These are phyloP conservation scores for Clanis bilineata DNA, from an alignment of 2,888 invertebrate species.

Conservation along the genomic window DNA sequence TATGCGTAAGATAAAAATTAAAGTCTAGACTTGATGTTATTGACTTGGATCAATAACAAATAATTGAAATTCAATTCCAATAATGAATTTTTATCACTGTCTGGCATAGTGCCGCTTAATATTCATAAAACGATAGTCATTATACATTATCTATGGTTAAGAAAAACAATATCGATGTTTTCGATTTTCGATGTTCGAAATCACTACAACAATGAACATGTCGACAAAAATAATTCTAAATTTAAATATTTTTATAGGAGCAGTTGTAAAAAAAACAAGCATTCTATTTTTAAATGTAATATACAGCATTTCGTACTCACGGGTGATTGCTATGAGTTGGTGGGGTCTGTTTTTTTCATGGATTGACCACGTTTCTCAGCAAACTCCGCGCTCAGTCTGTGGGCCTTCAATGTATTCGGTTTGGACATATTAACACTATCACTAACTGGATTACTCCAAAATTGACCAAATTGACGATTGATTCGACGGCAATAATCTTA, in stretches of 20 bases:
- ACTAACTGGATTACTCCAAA: slow-evolving; percentile 35
- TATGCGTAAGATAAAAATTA: neutral
- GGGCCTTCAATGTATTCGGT: slow-evolving; percentile 74
- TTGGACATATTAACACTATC: slow-evolving; percentile 71
- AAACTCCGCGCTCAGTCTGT: slow-evolving; percentile 76
- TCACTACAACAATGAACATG: neutral
- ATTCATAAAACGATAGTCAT: no score
- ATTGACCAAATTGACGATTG: slow-evolving; percentile 44
- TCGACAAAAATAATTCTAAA: neutral
- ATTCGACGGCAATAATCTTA: slow-evolving; percentile 18
- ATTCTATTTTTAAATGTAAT: slow-evolving; percentile 4
- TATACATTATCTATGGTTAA: neutral
- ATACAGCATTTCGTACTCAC: slow-evolving; percentile 51
- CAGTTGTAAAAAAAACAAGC: neutral
- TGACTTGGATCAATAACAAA: neutral
- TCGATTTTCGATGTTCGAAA: neutral
- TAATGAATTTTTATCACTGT: no score
- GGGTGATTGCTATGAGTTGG: slow-evolving; percentile 77
- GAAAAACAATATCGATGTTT: neutral
- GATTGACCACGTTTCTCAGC: slow-evolving; percentile 70
- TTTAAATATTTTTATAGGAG: neutral
- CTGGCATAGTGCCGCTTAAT: neutral
- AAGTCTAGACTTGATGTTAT: neutral
- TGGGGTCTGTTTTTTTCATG: slow-evolving; percentile 69
- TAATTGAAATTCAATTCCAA: neutral